Conservation (phyloP, 2,797 vertebrate genomes). For the Poeciliopsis infans region DNA sequence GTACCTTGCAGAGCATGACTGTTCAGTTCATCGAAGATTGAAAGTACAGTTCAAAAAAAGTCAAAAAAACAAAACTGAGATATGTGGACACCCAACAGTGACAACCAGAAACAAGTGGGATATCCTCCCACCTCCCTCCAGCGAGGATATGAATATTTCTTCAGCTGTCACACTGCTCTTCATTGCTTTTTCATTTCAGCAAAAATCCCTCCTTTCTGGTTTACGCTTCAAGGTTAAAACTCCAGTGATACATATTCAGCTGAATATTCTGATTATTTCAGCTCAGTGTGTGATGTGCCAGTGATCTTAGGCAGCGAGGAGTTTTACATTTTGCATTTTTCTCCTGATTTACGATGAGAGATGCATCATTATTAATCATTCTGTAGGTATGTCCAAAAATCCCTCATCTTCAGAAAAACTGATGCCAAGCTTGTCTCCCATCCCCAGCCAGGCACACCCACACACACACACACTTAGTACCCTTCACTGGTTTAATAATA, state of each 20-base stretch:
- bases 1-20: not conserved
- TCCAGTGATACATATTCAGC: not conserved
- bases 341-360: constrained; percentile 25
- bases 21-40: not conserved
- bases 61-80: not conserved
- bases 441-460: not conserved
- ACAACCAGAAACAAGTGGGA: constrained; percentile 3
- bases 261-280: not conserved
- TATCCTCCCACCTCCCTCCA: constrained; percentile 6
- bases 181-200: constrained; percentile 5
- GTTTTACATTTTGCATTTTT: constrained; percentile 20
- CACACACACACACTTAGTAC: not conserved
- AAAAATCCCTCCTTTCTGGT: not conserved
- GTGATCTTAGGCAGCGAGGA: not conserved
- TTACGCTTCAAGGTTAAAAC: constrained; percentile 7
- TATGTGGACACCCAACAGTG: constrained; percentile 12
- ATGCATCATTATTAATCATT: constrained; percentile 10
- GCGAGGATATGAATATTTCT: constrained; percentile 17
- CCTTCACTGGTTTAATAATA: constrained; percentile 17
- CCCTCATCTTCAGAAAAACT: constrained; percentile 14
- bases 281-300: constrained; percentile 7
- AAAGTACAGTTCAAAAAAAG: not conserved
- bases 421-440: not conserved
- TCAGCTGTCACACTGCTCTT: constrained; percentile 1
- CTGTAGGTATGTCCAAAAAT: constrained; percentile 8